Base-by-base conservation (phyloP, 2,888 invertebrate genomes). In the Drosophila pseudotalamancana region DNA sequence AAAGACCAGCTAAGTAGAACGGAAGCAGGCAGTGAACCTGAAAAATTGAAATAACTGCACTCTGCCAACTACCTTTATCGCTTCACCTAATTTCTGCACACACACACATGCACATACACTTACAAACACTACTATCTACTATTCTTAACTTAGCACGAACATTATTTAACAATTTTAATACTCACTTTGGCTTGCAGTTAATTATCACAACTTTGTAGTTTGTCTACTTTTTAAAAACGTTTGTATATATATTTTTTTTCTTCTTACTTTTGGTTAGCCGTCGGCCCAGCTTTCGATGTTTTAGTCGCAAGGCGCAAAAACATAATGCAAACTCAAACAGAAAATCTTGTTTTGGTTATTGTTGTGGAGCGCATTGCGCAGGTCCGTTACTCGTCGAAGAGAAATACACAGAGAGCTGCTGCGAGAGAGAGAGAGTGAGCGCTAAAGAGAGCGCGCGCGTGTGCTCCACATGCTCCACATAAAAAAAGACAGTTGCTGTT, bases 1-100 rank as follows among this genome's bases (percentile, higher is more conserved):
- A 82, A 81, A 84, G 67, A 69, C 48, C 71, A 77, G 66, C 45
- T 68, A 81, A 78, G 69, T 85, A 70, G 85, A 81, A 75, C 85
- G 80, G 85, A 81, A 85, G 85, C 65, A 80, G 70, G 83, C 76
- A 81, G 63, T 80, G 79, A 81, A 85, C 82, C 85, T 78, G 86
- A 85, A 85, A 75, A 50, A 57, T 49, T 60, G 53, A 77, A 71
- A 69, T 80, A 73, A 68, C 85, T 81, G 67, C 77, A 74, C 77
- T 66, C 74, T 56, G 9, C 35, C 39, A 21, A 31, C 53, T 8
- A 39, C 55, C 18, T 49, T 43, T 12, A 21, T 27, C 31, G 29
- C 31, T 48, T 60, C 19, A 68, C 51, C 70, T 29, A 54, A 34
- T 55, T 64, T 9, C 53, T 29, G 21, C 21, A 51, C 23, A 53